Evolutionary conservation across 2,797 vertebrate genomes (phyloP), one percentile per base, ranked within the genome.

Genomic region (Acanthiza pusilla): DNA sequence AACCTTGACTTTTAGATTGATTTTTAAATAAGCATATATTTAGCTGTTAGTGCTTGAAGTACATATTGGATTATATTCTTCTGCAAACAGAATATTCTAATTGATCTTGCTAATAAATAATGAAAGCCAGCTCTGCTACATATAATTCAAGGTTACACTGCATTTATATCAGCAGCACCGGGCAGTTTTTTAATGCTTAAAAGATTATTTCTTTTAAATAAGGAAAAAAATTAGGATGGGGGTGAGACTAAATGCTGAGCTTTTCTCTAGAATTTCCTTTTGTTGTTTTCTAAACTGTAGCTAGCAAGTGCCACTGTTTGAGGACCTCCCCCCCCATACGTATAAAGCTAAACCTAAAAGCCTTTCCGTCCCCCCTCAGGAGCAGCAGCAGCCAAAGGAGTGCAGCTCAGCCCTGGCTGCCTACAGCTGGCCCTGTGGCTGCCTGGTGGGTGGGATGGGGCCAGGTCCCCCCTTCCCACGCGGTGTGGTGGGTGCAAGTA

Each of bases 21-120:
- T 97, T 97, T 98, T 98, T 97, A 98, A 98, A 97, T 97, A 97
- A 98, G 97, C 97, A 97, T 97, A 96, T 96, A 97, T 98, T 98
- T 98, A 98, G 97, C 96, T 97, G 96, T 95, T 96, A 97, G 97
- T 97, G 96, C 91, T 96, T 96, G 93, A 96, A 95, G 97, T 95
- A 96, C 95, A 96, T 96, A 91, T 79, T 71, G 79, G 88, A 95
- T 96, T 96, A 93, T 91, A 97, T 93, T 82, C 91, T 87, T 95
- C 95, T 94, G 95, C 94, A 96, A 97, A 97, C 94, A 95, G 94
- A 86, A 88, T 90, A 96, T 97, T 98, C 97, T 98, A 98, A 98
- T 98, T 98, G 98, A 98, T 98, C 96, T 78, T 65, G 73, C 94
- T 97, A 96, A 97, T 97, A 95, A 98, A 97, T 97, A 97, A 96